Percentiles rank a stretch among this genome's conserved stretches.
phyloP scores from a whole-genome alignment of 2,797 vertebrate species.

The Ctenopoma multispine region DNA sequence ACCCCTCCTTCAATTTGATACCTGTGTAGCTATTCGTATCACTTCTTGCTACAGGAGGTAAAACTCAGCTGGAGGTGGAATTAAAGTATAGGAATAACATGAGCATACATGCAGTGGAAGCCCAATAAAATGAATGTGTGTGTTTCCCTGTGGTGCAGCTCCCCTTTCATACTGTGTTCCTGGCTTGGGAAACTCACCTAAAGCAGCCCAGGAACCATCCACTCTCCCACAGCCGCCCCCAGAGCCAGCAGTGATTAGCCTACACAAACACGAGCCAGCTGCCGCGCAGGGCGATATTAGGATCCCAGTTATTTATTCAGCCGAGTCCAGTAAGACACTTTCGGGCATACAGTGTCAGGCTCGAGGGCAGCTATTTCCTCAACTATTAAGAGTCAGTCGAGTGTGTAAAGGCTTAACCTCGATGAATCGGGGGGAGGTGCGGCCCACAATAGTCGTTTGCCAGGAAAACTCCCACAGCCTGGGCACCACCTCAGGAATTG shows the following conservation, averaged over 20 bases:
- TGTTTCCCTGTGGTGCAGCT: slow-evolving; percentile 21
- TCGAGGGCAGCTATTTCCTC: slow-evolving; percentile 71
- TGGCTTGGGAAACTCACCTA: slow-evolving; percentile 54
- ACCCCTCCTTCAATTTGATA: slow-evolving; percentile 49
- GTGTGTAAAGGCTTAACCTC: slow-evolving; percentile 75
- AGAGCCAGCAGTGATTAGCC: slow-evolving; percentile 53
- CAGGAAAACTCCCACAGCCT: slow-evolving; percentile 28
- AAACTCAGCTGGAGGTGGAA: slow-evolving; percentile 9
- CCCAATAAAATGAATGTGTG: neutral
- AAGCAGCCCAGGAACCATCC: slow-evolving; percentile 41
- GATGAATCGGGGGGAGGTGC: slow-evolving; percentile 30
- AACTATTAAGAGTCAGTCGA: slow-evolving; percentile 67
- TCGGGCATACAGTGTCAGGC: slow-evolving; percentile 66
- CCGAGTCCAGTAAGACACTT: slow-evolving; percentile 74
- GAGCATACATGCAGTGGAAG: slow-evolving; percentile 5
- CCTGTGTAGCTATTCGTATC: slow-evolving; percentile 29
- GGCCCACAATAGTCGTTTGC: slow-evolving; percentile 9
- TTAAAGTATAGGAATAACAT: slow-evolving; percentile 14
- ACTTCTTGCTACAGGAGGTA: neutral
- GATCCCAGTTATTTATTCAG: slow-evolving; percentile 81
- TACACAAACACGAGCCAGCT: slow-evolving; percentile 68
- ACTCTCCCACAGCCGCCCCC: slow-evolving; percentile 38
- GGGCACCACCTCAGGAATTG: slow-evolving; percentile 41
- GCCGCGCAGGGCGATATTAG: slow-evolving; percentile 60
- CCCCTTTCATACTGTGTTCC: neutral